Evolutionary conservation across 2,888 invertebrate genomes (phyloP).

Genomic region (Holacanthella duospinosa): DNA sequence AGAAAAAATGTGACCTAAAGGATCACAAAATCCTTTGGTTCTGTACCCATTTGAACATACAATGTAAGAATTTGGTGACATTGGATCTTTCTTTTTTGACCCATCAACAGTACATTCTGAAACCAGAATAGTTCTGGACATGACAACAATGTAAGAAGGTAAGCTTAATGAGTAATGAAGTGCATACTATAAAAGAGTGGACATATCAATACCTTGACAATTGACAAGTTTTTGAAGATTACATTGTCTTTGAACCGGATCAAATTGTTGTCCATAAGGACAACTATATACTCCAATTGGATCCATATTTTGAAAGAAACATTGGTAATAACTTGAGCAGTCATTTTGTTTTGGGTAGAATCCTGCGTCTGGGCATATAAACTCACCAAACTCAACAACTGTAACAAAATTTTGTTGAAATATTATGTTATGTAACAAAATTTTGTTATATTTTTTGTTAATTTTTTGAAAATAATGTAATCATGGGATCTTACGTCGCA

Average conservation of each 20-base stretch:
- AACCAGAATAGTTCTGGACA: too few relatives aligned
- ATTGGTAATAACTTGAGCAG: background rate
- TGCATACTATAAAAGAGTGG: too few relatives aligned
- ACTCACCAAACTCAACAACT: background rate
- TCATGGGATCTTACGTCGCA: background rate
- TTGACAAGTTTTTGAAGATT: background rate
- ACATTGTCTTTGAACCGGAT: conserved; percentile 4
- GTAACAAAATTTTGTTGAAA: background rate
- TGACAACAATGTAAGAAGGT: too few relatives aligned
- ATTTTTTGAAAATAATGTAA: too few relatives aligned
- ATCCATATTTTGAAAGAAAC: background rate
- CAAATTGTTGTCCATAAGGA: background rate
- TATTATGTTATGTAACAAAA: too few relatives aligned
- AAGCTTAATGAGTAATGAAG: too few relatives aligned
- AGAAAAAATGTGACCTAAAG: too few relatives aligned
- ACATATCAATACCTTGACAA: conserved; percentile 2
- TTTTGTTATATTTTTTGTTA: too few relatives aligned
- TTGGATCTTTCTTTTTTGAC: background rate
- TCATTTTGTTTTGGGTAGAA: background rate
- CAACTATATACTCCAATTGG: background rate
- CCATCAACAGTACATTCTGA: background rate
- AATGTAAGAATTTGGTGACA: background rate
- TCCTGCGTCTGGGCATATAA: conserved; percentile 1
- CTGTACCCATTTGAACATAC: background rate
- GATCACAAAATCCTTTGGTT: too few relatives aligned